phyloP scores from a whole-genome alignment of 2,888 invertebrate species.

The Rugalucina vietnamica region DNA sequence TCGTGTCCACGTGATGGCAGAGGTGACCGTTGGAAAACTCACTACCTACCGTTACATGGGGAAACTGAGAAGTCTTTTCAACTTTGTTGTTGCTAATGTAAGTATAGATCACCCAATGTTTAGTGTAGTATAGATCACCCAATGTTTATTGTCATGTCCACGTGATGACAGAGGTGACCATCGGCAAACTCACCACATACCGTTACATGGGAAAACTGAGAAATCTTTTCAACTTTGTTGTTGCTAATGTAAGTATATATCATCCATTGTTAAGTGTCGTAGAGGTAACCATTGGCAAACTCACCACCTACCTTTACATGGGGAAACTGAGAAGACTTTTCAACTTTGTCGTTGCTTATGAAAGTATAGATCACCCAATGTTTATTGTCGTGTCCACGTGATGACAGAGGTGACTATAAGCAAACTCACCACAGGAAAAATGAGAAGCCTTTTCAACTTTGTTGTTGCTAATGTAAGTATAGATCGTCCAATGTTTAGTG shows the following conservation, averaged over 20 bases:
- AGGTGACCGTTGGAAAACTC: constrained; percentile 54
- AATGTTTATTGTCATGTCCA: too few species aligned
- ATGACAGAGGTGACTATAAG: too few species aligned
- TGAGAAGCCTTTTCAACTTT: too few species aligned
- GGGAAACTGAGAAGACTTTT: constrained; percentile 41
- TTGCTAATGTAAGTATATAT: constrained; percentile 58
- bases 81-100: constrained; percentile 59
- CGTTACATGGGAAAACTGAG: constrained; percentile 37
- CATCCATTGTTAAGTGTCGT: too few species aligned
- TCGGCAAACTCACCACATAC: constrained; percentile 50
- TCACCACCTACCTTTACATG: constrained; percentile 44
- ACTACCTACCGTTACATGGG: constrained; percentile 48
- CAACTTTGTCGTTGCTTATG: constrained; percentile 55
- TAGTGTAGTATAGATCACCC: too few species aligned
- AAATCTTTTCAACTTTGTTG: constrained; percentile 53
- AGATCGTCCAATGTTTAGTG: too few species aligned
- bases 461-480: too few species aligned
- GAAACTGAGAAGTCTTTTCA: constrained; percentile 46
- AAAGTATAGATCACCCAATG: too few species aligned
- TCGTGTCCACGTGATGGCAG: constrained; percentile 65
- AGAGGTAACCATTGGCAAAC: constrained; percentile 53
- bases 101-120: too few species aligned
- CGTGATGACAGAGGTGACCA: constrained; percentile 59
- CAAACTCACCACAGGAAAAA: too few species aligned
- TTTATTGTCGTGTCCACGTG: too few species aligned